Base-by-base conservation (phyloP, 2,888 invertebrate species). In the Andrena bicolor region DNA sequence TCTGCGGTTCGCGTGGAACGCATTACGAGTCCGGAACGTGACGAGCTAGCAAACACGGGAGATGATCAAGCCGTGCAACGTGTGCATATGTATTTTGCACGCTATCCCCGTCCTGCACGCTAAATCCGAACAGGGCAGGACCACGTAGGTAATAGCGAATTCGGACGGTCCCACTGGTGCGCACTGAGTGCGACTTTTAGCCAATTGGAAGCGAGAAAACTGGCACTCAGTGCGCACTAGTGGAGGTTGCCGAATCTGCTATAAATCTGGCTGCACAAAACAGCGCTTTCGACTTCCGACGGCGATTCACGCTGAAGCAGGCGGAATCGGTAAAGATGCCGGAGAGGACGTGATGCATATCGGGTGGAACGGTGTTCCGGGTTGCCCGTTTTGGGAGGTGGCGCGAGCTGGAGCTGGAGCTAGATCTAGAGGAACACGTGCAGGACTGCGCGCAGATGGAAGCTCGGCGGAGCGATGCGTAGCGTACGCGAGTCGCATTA, bases 1-100 rank as follows among this genome's bases (percentile, higher is more conserved):
- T 83, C 77, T 60, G 61, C 20, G 41, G 16, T 23, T 64, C 77
- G 71, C 71, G 56, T 72, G 82, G 76, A 80, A 80, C 80, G 77
- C 58, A 51, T 81, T 83, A 63, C 74, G 70, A 73, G 20, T 4
- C 8, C 28, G 74, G n/a, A n/a, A 23, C 64, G 77, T 48, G 32
- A 64, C 49, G 71, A n/a, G 4, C 60, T 41, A 41, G 8, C 30
- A 56, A 41, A 28, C 53, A 51, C 65, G 53, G 28, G 65, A 48
- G 41, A 63, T 30, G 56, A 61, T 32, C 61, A 35, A 23, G 7
- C 10, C 20, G 20, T 5, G 53, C 7, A 2, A 20, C 26, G 1
- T 16, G n/a, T 4, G 60, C 32, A 2, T 56, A 13, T 41, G 13
- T 5, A 41, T 65, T 77, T 75, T 60, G 48, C 48, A 7, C 8